phyloP scores from a whole-genome alignment of 2,113 vertebrate genomes.

The Alectura lathami region DNA sequence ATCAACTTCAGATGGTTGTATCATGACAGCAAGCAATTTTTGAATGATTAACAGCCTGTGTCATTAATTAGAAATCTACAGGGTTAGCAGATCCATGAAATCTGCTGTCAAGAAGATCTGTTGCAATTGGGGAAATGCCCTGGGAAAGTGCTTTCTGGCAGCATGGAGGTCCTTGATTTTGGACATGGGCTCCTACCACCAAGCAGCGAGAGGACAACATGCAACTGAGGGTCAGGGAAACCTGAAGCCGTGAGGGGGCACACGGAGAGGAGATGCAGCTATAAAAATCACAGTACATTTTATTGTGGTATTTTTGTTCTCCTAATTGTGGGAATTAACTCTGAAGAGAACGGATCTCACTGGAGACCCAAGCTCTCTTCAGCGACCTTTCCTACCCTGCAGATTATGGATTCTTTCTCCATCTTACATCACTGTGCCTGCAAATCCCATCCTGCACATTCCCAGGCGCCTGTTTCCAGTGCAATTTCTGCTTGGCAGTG shows the following conservation, averaged over 20 bases:
- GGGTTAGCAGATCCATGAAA: background rate
- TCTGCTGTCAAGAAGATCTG: background rate
- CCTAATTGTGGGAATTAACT: background rate
- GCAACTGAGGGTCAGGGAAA: background rate
- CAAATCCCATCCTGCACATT: background rate
- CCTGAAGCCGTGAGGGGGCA: background rate
- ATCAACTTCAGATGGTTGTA: background rate
- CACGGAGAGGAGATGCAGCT: background rate
- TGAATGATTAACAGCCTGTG: background rate
- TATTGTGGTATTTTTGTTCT: background rate
- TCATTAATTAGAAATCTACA: background rate
- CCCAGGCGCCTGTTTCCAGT: background rate
- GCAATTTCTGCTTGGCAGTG: constrained; percentile 29
- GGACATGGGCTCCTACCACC: background rate
- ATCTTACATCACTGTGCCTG: background rate
- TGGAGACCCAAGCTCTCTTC: background rate
- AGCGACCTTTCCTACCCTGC: background rate
- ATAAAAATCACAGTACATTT: background rate
- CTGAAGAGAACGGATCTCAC: background rate
- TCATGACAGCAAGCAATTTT: background rate
- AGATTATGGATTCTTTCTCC: background rate
- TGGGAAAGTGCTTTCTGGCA: background rate
- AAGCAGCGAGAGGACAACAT: background rate
- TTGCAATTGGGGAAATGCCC: background rate
- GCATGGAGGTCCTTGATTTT: background rate